Percentiles rank a stretch among this genome's conserved stretches.
phyloP scores from a whole-genome alignment of 2,113 vertebrate species.

The Ancistrus triradiatus region DNA sequence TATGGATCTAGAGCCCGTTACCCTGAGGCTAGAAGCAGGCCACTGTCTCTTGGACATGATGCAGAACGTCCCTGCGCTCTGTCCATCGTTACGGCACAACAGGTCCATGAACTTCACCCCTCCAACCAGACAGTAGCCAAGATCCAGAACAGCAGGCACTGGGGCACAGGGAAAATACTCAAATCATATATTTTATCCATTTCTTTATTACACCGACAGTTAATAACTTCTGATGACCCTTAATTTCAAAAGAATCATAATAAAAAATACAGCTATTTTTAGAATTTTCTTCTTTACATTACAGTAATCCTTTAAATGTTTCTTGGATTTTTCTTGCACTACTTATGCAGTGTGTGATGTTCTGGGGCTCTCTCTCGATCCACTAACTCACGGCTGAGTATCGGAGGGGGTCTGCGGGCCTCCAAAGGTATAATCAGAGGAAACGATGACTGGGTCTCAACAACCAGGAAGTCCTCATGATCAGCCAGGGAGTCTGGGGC shows the following conservation, averaged over 20 bases:
- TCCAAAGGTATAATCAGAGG: slow-evolving; percentile 76
- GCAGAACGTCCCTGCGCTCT: slow-evolving; percentile 77
- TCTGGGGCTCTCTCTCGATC: no score
- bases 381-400: slow-evolving; percentile 78
- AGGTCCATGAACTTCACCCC: slow-evolving; percentile 72
- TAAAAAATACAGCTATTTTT: no score
- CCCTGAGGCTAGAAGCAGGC: slow-evolving; percentile 73
- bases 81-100: slow-evolving; percentile 79
- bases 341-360: no score
- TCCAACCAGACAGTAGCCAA: slow-evolving; percentile 85
- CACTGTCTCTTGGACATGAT: slow-evolving; percentile 77
- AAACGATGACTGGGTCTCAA: slow-evolving; percentile 75
- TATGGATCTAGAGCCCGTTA: slow-evolving; percentile 54
- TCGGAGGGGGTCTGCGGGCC: slow-evolving; percentile 77
- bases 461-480: slow-evolving; percentile 80
- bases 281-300: no score
- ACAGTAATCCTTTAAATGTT: no score
- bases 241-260: no score
- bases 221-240: background rate
- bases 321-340: no score
- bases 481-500: slow-evolving; percentile 78
- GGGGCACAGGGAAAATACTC: background rate
- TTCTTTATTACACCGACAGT: no score
- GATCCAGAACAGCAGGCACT: slow-evolving; percentile 82
- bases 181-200: background rate